These are phyloP conservation scores for Armadillidium nasatum DNA, from an alignment of 1,140 invertebrate genomes.

Conservation along the genomic window DNA sequence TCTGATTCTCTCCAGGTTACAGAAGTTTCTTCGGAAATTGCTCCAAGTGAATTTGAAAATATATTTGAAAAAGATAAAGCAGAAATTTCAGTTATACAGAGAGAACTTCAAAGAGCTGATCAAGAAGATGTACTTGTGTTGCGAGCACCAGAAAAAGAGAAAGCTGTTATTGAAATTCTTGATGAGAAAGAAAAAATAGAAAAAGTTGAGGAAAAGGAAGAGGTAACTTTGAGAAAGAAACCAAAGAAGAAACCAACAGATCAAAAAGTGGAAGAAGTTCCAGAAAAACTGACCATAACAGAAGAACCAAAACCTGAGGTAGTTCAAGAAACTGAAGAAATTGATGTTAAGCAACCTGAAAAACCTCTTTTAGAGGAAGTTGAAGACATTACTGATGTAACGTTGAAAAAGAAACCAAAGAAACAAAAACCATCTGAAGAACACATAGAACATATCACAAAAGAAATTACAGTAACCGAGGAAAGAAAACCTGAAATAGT, in stretches of 20 bases:
- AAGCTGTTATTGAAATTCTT: conserved; percentile 12
- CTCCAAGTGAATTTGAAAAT: not conserved
- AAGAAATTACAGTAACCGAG: conserved; percentile 31
- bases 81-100: conserved; percentile 24
- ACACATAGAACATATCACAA: conserved; percentile 48
- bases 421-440: conserved; percentile 47
- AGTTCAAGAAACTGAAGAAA: conserved; percentile 49
- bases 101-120: conserved; percentile 19
- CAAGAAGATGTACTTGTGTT: conserved; percentile 28
- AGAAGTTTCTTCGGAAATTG: no score
- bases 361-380: no score
- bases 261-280: conserved; percentile 18
- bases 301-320: conserved; percentile 45
- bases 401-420: conserved; percentile 48
- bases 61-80: conserved; percentile 38
- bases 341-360: conserved; percentile 51
- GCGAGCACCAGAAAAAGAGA: conserved; percentile 8
- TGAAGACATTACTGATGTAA: conserved; percentile 26
- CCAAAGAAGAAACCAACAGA: conserved; percentile 33
- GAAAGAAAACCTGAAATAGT: conserved; percentile 30
- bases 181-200: conserved; percentile 6
- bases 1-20: conserved; percentile 23
- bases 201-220: conserved; percentile 9
- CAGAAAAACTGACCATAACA: conserved; percentile 47
- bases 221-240: conserved; percentile 34